Conservation (phyloP, 2,888 invertebrate genomes). For the Monoplex corrugatus region DNA sequence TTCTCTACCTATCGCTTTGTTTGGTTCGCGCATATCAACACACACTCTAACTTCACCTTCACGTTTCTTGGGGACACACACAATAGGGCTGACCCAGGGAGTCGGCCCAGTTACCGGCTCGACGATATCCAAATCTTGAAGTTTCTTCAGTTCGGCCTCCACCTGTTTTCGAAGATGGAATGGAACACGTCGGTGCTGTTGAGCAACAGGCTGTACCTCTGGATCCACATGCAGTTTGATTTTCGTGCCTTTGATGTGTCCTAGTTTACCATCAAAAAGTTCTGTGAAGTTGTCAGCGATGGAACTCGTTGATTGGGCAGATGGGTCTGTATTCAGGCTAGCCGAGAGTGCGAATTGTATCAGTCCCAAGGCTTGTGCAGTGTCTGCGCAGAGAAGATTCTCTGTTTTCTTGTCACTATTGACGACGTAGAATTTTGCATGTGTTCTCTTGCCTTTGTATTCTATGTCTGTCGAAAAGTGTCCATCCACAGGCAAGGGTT, state of each 20-base stretch:
- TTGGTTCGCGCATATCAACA: not conserved
- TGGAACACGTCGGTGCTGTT: slow-evolving; percentile 51
- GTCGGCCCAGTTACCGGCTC: slow-evolving; percentile 62
- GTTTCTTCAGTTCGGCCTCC: slow-evolving; percentile 56
- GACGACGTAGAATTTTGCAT: not conserved
- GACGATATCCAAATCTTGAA: slow-evolving; percentile 59
- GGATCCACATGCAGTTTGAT: slow-evolving; percentile 59
- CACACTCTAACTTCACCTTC: not conserved
- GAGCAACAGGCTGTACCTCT: slow-evolving; percentile 57
- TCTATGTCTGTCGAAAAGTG: too few relatives aligned
- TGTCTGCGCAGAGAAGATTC: too few relatives aligned
- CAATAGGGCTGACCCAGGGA: slow-evolving; percentile 62
- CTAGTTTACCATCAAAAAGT: not conserved
- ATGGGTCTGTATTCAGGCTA: too few relatives aligned
- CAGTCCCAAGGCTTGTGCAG: too few relatives aligned
- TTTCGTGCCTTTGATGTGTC: slow-evolving; percentile 17
- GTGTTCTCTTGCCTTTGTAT: not conserved
- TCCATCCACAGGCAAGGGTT: too few relatives aligned
- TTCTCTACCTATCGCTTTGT: not conserved
- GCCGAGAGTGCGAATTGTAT: too few relatives aligned
- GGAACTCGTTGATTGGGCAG: too few relatives aligned
- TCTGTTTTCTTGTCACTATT: not conserved
- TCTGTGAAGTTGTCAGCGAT: not conserved
- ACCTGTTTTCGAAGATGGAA: slow-evolving; percentile 56
- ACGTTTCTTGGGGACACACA: slow-evolving; percentile 54